phyloP scores from a whole-genome alignment of 1,140 invertebrate genomes.

The Neelides sp. region DNA sequence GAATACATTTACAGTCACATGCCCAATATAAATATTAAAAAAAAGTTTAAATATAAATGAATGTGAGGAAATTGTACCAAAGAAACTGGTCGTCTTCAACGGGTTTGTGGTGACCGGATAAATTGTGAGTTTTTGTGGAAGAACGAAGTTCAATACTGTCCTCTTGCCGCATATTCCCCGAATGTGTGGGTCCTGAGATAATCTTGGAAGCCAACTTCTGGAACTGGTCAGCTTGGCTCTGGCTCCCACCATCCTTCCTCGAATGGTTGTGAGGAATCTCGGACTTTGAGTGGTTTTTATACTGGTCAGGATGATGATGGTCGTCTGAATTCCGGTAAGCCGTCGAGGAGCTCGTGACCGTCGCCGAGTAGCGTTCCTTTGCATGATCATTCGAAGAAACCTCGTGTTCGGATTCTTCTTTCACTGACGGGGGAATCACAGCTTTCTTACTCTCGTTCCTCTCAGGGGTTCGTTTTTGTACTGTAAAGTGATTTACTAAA shows the following conservation, averaged over 20 bases:
- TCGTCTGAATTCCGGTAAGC: not conserved
- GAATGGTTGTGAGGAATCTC: no score
- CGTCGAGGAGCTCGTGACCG: not conserved
- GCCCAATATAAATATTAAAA: conserved; percentile 1
- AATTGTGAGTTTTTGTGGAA: no score
- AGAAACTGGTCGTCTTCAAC: conserved; percentile 4
- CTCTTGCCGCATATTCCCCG: no score
- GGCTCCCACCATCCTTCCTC: no score
- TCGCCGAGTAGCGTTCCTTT: no score
- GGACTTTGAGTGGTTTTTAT: conserved; percentile 9
- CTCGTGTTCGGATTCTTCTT: conserved; percentile 22
- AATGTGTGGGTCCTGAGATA: no score
- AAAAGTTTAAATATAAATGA: not conserved
- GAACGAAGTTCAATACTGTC: no score
- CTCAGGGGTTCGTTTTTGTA: conserved; percentile 30
- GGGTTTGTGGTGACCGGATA: conserved; percentile 6
- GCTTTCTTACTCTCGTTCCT: conserved; percentile 20
- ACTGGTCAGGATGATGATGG: conserved; percentile 5
- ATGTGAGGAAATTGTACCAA: not conserved
- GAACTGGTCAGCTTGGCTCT: no score
- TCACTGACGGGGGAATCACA: conserved; percentile 22
- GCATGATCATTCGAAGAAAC: conserved; percentile 5
- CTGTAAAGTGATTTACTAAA: conserved; percentile 16
- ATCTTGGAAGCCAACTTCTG: no score
- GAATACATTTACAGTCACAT: not conserved